Conservation (phyloP, 2,797 vertebrate genomes). For the Basileuterus tristriatus region DNA sequence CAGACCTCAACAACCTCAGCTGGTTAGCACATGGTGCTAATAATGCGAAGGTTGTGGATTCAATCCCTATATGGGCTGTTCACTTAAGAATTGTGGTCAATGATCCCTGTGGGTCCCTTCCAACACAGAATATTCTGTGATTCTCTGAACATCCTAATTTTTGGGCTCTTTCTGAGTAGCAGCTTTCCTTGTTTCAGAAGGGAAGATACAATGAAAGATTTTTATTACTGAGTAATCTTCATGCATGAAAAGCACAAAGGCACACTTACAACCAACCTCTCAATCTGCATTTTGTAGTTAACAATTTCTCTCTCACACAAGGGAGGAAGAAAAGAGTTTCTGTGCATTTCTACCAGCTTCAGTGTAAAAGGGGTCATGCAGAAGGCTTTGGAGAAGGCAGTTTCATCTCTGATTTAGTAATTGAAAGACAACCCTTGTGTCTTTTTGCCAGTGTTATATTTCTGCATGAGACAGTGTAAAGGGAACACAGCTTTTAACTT, state of each 20-base stretch:
- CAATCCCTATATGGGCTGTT: no score
- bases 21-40: not conserved
- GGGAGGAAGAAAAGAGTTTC: not conserved
- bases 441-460: not conserved
- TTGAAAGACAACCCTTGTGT: constrained; percentile 3
- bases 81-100: not conserved
- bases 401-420: constrained; percentile 47
- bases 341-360: not conserved
- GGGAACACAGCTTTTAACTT: constrained; percentile 39
- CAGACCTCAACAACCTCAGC: not conserved
- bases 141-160: not conserved
- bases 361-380: not conserved
- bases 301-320: not conserved
- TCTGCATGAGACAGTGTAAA: constrained; percentile 20
- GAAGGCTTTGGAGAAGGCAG: constrained; percentile 25
- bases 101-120: not conserved
- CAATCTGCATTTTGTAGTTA: constrained; percentile 19
- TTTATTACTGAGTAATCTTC: not conserved
- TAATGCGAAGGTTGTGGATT: not conserved
- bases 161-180: not conserved
- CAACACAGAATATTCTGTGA: not conserved
- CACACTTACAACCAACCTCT: not conserved
- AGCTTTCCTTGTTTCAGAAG: not conserved
- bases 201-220: not conserved
- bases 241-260: not conserved